A percentile compares a stretch with the other conserved stretches of the same genome.
phyloP scores from a whole-genome alignment of 37 sponge, comb jelly and placozoan genomes.

The Halichondria panicea region DNA sequence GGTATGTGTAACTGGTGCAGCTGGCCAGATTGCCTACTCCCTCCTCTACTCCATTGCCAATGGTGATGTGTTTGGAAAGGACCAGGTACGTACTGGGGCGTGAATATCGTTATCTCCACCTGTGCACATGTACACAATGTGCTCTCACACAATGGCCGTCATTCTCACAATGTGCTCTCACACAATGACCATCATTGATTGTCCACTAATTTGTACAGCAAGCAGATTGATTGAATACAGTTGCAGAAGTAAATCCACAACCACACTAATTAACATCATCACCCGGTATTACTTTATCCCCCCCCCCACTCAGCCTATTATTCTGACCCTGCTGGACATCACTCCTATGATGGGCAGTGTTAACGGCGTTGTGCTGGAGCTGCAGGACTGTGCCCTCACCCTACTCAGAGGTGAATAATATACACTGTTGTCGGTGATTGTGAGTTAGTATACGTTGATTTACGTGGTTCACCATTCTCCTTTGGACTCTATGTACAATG shows the following conservation, averaged over 20 bases:
- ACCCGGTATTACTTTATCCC: neutral
- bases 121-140: neutral
- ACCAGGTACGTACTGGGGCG: slow-evolving; percentile 63
- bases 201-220: too few relatives aligned
- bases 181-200: neutral
- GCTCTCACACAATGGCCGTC: neutral
- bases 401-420: slow-evolving; percentile 74
- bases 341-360: slow-evolving; percentile 76
- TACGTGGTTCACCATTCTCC: too few relatives aligned
- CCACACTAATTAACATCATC: neutral
- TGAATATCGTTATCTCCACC: neutral
- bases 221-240: too few relatives aligned
- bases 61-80: slow-evolving; percentile 94
- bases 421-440: neutral
- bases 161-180: neutral
- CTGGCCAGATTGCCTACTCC: slow-evolving; percentile 98
- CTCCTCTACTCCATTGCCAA: slow-evolving; percentile 84
- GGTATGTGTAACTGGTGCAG: slow-evolving; percentile 98
- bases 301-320: slow-evolving; percentile 61
- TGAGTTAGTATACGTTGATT: too few relatives aligned
- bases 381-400: slow-evolving; percentile 92
- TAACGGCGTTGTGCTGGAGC: slow-evolving; percentile 94
- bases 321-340: slow-evolving; percentile 88
- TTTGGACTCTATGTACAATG: too few relatives aligned
- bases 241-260: too few relatives aligned